phyloP scores from a whole-genome alignment of 2,797 vertebrate genomes.

The Okamejei kenojei region DNA sequence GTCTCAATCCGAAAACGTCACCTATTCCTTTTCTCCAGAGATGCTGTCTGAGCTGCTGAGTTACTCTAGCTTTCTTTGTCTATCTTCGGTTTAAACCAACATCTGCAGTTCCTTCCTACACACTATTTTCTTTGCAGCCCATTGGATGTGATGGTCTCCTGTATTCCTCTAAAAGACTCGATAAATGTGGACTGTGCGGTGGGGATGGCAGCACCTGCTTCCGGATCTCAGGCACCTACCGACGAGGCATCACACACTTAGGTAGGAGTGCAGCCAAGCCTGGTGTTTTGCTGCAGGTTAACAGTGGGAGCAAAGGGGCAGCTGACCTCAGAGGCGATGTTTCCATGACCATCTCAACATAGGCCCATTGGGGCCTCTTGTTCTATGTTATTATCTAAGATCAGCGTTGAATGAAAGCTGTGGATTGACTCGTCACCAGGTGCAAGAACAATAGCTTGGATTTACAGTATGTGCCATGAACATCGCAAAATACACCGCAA shows the following conservation, averaged over 20 bases:
- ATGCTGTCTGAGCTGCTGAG: too few relatives aligned
- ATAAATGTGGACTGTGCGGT: slow-evolving; percentile 78
- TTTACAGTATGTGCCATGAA: background rate
- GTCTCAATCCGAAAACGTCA: too few relatives aligned
- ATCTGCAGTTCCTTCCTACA: too few relatives aligned
- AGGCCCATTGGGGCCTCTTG: background rate
- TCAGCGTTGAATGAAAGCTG: background rate
- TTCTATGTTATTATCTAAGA: background rate
- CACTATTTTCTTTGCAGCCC: slow-evolving; percentile 55
- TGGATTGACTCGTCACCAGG: background rate
- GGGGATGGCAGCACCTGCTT: slow-evolving; percentile 76
- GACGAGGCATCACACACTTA: slow-evolving; percentile 80
- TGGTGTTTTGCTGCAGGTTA: background rate
- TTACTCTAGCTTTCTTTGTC: too few relatives aligned
- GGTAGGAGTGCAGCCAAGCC: slow-evolving; percentile 47
- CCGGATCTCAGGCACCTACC: slow-evolving; percentile 76
- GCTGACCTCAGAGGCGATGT: background rate
- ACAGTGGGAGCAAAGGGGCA: background rate
- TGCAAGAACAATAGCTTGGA: background rate
- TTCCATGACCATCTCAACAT: background rate
- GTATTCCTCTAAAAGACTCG: slow-evolving; percentile 68
- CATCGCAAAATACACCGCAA: background rate
- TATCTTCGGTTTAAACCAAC: too few relatives aligned
- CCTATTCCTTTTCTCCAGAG: too few relatives aligned
- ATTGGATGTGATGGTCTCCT: slow-evolving; percentile 79